Percentiles rank a stretch among this genome's conserved stretches.
Conservation (phyloP, 2,113 vertebrate genomes). For the Leuciscus idus region DNA sequence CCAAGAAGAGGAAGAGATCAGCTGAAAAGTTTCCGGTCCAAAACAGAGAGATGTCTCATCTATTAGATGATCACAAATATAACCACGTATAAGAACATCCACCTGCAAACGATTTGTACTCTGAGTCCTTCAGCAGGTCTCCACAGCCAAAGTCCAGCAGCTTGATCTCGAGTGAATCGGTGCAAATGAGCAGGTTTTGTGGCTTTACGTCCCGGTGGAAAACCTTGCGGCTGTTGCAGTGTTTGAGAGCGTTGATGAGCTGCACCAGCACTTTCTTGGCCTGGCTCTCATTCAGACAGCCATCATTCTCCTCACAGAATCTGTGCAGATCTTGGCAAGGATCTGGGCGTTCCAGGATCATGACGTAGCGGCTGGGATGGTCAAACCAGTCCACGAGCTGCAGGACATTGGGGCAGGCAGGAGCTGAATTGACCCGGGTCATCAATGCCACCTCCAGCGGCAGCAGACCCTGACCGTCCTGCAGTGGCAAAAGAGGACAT, state of each 20-base stretch:
- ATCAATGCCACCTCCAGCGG: constrained; percentile 62
- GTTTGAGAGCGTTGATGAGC: constrained; percentile 60
- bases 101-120: constrained; percentile 65
- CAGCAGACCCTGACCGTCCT: background rate
- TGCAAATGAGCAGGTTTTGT: constrained; percentile 75
- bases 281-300: constrained; percentile 46
- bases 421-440: constrained; percentile 57
- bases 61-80: background rate
- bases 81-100: background rate
- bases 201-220: constrained; percentile 72
- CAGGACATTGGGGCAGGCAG: background rate
- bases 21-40: background rate
- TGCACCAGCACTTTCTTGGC: constrained; percentile 60
- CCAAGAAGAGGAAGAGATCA: background rate
- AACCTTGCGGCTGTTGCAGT: constrained; percentile 53
- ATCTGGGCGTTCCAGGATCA: constrained; percentile 25
- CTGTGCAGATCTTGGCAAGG: constrained; percentile 45
- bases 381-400: constrained; percentile 65
- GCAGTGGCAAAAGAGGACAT: background rate
- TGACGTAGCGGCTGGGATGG: background rate
- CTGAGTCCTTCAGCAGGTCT: constrained; percentile 56
- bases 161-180: constrained; percentile 61
- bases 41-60: background rate
- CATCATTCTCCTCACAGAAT: constrained; percentile 59
- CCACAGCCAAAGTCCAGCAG: constrained; percentile 72